Evolutionary conservation across 2,797 vertebrate species (phyloP).

Genomic region (Bovichtus variegatus): DNA sequence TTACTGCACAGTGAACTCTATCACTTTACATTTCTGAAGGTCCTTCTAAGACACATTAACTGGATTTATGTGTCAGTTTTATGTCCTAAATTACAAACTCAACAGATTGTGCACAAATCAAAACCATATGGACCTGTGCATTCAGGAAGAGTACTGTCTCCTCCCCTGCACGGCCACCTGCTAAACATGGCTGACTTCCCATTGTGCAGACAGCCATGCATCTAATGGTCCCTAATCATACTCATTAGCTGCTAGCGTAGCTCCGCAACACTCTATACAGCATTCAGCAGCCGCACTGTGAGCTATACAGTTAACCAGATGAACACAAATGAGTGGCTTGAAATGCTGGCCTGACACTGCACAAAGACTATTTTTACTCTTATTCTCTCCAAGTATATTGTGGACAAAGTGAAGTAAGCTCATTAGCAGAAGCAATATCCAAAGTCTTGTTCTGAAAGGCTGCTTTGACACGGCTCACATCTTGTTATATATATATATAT

Average conservation of each 20-base stretch:
- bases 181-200: slow-evolving; percentile 83
- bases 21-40: slow-evolving; percentile 7
- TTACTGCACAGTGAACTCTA: background rate
- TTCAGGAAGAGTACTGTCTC: slow-evolving; percentile 78
- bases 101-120: slow-evolving; percentile 76
- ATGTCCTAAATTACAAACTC: slow-evolving; percentile 36
- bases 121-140: slow-evolving; percentile 82
- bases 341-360: slow-evolving; percentile 9
- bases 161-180: slow-evolving; percentile 82
- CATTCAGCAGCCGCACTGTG: slow-evolving; percentile 34
- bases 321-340: slow-evolving; percentile 24
- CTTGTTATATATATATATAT: too few species aligned
- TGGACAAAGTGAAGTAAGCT: slow-evolving; percentile 32
- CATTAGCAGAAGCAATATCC: slow-evolving; percentile 45
- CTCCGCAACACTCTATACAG: slow-evolving; percentile 40
- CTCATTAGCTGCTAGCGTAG: slow-evolving; percentile 75
- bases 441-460: slow-evolving; percentile 34
- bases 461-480: slow-evolving; percentile 24
- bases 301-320: slow-evolving; percentile 33
- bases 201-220: slow-evolving; percentile 77
- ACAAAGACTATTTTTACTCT: slow-evolving; percentile 22
- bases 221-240: slow-evolving; percentile 81
- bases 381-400: slow-evolving; percentile 30
- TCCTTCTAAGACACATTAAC: slow-evolving; percentile 24
- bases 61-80: slow-evolving; percentile 46